Conservation (phyloP, 2,888 invertebrate species). For the Tiphia femorata region DNA sequence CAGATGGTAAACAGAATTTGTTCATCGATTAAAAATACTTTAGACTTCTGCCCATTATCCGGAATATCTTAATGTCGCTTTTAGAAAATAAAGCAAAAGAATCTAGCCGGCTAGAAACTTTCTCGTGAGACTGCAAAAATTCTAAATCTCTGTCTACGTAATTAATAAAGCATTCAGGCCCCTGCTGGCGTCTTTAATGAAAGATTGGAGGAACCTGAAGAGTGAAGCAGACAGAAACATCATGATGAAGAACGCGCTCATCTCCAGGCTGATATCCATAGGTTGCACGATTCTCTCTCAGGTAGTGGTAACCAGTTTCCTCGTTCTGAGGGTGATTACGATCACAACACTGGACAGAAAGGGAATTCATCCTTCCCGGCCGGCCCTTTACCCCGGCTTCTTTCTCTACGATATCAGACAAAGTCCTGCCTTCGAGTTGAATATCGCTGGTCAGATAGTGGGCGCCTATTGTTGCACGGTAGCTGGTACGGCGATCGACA, state of each 20-base stretch:
- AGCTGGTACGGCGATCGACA: constrained; percentile 5
- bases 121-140: no score
- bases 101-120: no score
- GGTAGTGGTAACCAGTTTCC: constrained; percentile 18
- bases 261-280: constrained; percentile 16
- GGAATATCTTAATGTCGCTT: no score
- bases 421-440: constrained; percentile 8
- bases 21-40: no score
- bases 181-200: constrained; percentile 21
- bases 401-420: constrained; percentile 1
- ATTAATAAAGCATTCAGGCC: constrained; percentile 28
- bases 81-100: no score
- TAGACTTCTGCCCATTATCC: no score
- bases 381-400: neutral
- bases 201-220: constrained; percentile 17
- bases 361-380: neutral
- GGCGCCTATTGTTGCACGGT: neutral
- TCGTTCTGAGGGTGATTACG: constrained; percentile 1
- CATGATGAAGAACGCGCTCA: constrained; percentile 23
- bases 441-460: neutral
- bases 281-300: constrained; percentile 32
- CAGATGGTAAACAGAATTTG: no score
- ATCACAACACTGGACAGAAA: neutral
- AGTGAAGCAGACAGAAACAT: constrained; percentile 1
- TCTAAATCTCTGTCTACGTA: no score